Evolutionary conservation across 2,113 vertebrate genomes (phyloP).

Genomic region (Mixornis gularis): DNA sequence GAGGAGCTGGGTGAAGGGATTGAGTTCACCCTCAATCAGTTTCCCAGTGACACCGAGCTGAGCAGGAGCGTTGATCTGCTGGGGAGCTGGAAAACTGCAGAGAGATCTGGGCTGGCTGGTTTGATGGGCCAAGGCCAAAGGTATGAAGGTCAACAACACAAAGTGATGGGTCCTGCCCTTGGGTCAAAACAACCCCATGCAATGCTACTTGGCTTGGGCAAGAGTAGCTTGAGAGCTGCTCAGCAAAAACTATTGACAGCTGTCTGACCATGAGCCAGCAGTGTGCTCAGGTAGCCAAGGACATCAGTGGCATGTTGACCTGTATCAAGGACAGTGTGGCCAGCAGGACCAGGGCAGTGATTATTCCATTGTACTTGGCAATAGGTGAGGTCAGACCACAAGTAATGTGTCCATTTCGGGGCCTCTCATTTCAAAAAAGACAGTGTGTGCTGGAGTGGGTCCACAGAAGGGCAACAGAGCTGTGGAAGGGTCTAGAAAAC

Average conservation of each 20-base stretch:
- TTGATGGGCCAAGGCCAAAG: not conserved
- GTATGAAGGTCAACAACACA: not conserved
- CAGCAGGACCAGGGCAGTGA: not conserved
- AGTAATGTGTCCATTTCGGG: not conserved
- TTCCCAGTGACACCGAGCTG: fast-evolving
- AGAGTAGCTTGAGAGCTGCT: not conserved
- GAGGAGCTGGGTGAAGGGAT: not conserved
- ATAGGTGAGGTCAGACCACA: not conserved
- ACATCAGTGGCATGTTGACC: not conserved
- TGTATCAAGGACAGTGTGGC: not conserved
- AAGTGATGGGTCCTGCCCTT: not conserved
- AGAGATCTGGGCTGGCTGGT: not conserved
- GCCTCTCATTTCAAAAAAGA: not conserved
- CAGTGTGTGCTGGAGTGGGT: not conserved
- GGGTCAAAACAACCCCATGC: not conserved
- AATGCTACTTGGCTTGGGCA: not conserved
- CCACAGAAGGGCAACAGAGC: fast-evolving
- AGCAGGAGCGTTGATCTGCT: not conserved
- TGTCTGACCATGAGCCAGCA: not conserved
- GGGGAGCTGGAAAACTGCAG: not conserved
- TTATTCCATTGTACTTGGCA: not conserved
- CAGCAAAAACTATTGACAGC: not conserved
- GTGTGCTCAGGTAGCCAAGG: not conserved
- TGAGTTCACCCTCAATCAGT: fast-evolving
- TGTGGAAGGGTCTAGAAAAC: not conserved